Base-by-base conservation (phyloP, 2,113 vertebrate genomes). In the Indicator maculatus region DNA sequence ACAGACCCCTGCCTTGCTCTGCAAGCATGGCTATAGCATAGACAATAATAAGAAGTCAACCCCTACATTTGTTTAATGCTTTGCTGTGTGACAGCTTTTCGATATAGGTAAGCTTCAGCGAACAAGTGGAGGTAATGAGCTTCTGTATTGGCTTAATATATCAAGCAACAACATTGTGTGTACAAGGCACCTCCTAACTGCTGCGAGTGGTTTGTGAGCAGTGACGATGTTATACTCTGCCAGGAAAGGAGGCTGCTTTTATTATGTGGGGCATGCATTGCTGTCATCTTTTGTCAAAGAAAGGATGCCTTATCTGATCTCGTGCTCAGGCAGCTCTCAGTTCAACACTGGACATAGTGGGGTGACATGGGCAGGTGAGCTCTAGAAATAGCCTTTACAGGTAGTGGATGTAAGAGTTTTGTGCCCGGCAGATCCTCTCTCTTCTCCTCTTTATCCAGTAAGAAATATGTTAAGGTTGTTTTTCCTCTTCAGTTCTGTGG, bases 81-180 rank as follows among this genome's bases (percentile, higher is more conserved):
- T 89, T 72, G 33, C 69, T 38, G 16, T 83, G 76, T 93, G 96
- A 92, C 92, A 96, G 92, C 65, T 96, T 93, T 96, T 90, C 83
- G 4, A 95, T 96, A 72, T 55, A 86, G 83, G 90, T 74, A 64
- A 93, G 76, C 76, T 89, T 70, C 3, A 15, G 53, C 77, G 80
- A 56, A 89, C 86, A 55, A 84, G 77, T 0, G 0, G 86, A 83
- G 69, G 92, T 93, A 95, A 95, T 90, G 93, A 96, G 81, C 88
- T 96, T 39, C 73, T 93, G 86, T 84, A 92, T 94, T 94, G 93
- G 86, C 66, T 94, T 93, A 93, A 95, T 95, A 69, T 82, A 92
- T 96, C 94, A 96, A 81, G 78, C 66, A 79, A 61, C 70, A 92
- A n/a, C 84, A 89, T 63, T 0, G 1, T 72, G 69, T 2, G 26